Evolutionary conservation across 1,140 invertebrate species (phyloP).

Genomic region (Calliopsis andreniformis): DNA sequence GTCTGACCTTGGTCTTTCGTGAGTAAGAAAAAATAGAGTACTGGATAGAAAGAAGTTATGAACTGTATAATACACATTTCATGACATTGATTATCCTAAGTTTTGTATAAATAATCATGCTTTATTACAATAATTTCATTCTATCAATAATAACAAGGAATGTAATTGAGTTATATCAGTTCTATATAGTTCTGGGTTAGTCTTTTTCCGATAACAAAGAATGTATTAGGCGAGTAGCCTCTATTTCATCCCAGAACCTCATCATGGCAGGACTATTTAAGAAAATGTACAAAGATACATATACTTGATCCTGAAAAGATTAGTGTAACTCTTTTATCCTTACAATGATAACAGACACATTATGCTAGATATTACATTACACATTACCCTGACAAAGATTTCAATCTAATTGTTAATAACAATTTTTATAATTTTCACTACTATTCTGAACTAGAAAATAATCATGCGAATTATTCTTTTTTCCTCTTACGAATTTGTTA

Average conservation of each 20-base stretch:
- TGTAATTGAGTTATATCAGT: slow-evolving; percentile 58
- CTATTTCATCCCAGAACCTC: slow-evolving; percentile 52
- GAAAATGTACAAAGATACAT: slow-evolving; percentile 49
- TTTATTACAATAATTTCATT: slow-evolving; percentile 55
- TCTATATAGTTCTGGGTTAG: slow-evolving; percentile 63
- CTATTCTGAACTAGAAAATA: slow-evolving; percentile 10
- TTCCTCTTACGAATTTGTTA: background rate
- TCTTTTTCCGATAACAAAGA: slow-evolving; percentile 56
- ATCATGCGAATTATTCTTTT: slow-evolving; percentile 14
- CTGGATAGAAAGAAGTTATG: slow-evolving; percentile 26
- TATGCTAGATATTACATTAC: slow-evolving; percentile 43
- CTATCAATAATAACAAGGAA: slow-evolving; percentile 60
- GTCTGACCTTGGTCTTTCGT: background rate
- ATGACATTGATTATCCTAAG: slow-evolving; percentile 59
- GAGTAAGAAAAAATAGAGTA: slow-evolving; percentile 5
- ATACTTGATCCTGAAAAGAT: slow-evolving; percentile 38
- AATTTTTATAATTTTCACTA: slow-evolving; percentile 11
- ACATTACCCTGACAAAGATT: slow-evolving; percentile 49
- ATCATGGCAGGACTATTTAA: slow-evolving; percentile 65
- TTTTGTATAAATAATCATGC: slow-evolving; percentile 54
- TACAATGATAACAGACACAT: slow-evolving; percentile 34
- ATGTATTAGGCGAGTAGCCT: slow-evolving; percentile 30
- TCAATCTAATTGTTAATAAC: slow-evolving; percentile 35
- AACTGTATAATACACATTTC: slow-evolving; percentile 52
- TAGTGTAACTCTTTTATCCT: slow-evolving; percentile 44